Evolutionary conservation across 37 sponge, comb jelly and placozoan species (phyloP).

Genomic region (Agelas oroides): DNA sequence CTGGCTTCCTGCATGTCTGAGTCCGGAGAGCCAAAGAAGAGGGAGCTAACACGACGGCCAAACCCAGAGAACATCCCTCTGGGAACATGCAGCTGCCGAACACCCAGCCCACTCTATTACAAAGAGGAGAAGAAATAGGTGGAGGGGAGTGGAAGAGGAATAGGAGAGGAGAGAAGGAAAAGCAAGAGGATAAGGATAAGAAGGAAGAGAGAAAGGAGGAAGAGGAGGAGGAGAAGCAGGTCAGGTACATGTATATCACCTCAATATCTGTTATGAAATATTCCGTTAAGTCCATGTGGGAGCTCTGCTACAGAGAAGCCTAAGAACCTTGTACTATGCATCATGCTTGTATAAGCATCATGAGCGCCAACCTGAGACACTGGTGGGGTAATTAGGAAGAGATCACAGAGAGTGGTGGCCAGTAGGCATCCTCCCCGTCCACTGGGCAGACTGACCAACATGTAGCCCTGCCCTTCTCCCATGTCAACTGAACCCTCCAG

Average conservation of each 20-base stretch:
- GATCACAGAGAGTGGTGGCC: slow-evolving; percentile 1
- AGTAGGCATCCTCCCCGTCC: slow-evolving; percentile 1
- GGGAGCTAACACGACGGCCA: slow-evolving; percentile 68
- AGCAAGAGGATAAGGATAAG: too few relatives aligned
- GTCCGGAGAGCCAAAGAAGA: slow-evolving; percentile 64
- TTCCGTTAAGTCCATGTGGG: too few relatives aligned
- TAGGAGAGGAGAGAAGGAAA: too few relatives aligned
- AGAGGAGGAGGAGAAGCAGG: too few relatives aligned
- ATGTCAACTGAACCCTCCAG: slow-evolving; percentile 29
- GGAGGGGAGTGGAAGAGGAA: too few relatives aligned
- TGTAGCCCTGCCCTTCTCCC: slow-evolving; percentile 13
- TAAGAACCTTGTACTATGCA: too few relatives aligned
- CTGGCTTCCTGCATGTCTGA: slow-evolving; percentile 16
- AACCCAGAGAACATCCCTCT: slow-evolving; percentile 74
- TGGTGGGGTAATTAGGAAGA: slow-evolving; percentile 16
- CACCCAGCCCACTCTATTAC: neutral
- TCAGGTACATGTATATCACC: too few relatives aligned
- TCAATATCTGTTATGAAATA: too few relatives aligned
- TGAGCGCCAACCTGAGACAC: neutral
- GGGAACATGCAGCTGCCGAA: slow-evolving; percentile 13
- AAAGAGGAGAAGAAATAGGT: too few relatives aligned
- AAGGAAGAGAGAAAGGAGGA: too few relatives aligned
- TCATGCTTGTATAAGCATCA: too few relatives aligned
- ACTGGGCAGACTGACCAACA: slow-evolving; percentile 12
- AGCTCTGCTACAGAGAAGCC: too few relatives aligned